These are phyloP conservation scores for Eulacestoma nigropectus DNA, from an alignment of 2,113 vertebrate genomes.

Conservation along the genomic window DNA sequence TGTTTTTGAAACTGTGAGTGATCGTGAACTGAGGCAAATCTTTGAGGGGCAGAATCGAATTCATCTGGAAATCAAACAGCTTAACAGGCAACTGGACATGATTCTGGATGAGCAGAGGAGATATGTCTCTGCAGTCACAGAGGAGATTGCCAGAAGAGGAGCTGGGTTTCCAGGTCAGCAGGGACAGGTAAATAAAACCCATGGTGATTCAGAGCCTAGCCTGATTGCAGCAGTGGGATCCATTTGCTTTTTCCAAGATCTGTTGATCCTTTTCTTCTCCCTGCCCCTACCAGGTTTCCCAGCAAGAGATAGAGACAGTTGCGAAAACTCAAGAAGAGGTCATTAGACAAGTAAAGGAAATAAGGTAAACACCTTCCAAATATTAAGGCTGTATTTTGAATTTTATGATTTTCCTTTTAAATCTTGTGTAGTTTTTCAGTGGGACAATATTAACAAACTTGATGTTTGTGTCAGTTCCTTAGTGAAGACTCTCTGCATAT, in stretches of 20 bases:
- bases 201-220: neutral
- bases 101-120: slow-evolving; percentile 94
- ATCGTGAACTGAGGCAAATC: slow-evolving; percentile 91
- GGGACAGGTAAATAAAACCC: slow-evolving; percentile 73
- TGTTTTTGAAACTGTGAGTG: slow-evolving; percentile 84
- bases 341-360: slow-evolving; percentile 83
- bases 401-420: neutral
- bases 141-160: slow-evolving; percentile 82
- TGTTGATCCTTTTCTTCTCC: neutral
- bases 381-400: neutral
- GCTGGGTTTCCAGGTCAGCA: slow-evolving; percentile 55
- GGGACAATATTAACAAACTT: neutral
- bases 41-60: slow-evolving; percentile 97
- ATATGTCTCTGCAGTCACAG: slow-evolving; percentile 83
- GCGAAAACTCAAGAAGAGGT: slow-evolving; percentile 85
- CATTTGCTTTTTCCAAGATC: neutral
- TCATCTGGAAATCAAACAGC: slow-evolving; percentile 95
- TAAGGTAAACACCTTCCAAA: slow-evolving; percentile 76
- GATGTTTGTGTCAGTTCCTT: neutral
- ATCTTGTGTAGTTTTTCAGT: neutral
- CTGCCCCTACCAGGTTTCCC: slow-evolving; percentile 60
- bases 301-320: slow-evolving; percentile 78
- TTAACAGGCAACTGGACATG: slow-evolving; percentile 90
- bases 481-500: neutral
- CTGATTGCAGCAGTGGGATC: neutral